Evolutionary conservation across 1,140 invertebrate genomes (phyloP).

Genomic region (Drosophila pseudoobscura): DNA sequence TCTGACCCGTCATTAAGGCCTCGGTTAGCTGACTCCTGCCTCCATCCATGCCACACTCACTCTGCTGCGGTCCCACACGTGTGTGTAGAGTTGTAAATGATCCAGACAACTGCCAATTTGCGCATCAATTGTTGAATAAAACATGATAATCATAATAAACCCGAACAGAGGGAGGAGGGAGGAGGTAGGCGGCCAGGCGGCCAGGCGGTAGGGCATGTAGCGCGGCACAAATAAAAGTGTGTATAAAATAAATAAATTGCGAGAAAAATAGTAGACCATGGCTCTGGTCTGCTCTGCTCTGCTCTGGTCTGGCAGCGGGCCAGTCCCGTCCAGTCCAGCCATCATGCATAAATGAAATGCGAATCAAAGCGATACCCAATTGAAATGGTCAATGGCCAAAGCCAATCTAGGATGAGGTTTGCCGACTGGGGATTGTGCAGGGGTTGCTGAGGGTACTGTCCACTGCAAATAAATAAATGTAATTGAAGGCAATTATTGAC

Average conservation of each 20-base stretch:
- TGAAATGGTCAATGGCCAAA: conserved; percentile 63
- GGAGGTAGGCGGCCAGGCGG: background rate
- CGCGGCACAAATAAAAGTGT: conserved; percentile 23
- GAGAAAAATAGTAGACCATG: conserved; percentile 66
- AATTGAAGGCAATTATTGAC: conserved; percentile 79
- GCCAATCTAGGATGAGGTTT: conserved; percentile 50
- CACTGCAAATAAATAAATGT: conserved; percentile 77
- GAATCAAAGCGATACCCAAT: conserved; percentile 80
- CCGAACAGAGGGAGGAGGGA: conserved; percentile 7
- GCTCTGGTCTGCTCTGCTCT: conserved; percentile 30
- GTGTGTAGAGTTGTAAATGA: conserved; percentile 79
- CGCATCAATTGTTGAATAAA: conserved; percentile 82
- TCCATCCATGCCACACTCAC: background rate
- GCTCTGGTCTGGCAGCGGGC: conserved; percentile 13
- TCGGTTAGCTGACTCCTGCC: background rate
- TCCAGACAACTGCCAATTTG: conserved; percentile 81
- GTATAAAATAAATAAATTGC: conserved; percentile 51
- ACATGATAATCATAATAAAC: conserved; percentile 81
- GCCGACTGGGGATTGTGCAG: conserved; percentile 13
- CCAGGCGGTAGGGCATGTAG: background rate
- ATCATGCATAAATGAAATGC: conserved; percentile 77
- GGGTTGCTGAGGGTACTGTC: conserved; percentile 5
- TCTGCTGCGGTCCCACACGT: conserved; percentile 27
- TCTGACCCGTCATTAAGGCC: conserved; percentile 36
- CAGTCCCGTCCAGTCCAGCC: conserved; percentile 15